These are phyloP conservation scores for Oreochromis aureus DNA, from an alignment of 2,113 vertebrate genomes.

Conservation along the genomic window DNA sequence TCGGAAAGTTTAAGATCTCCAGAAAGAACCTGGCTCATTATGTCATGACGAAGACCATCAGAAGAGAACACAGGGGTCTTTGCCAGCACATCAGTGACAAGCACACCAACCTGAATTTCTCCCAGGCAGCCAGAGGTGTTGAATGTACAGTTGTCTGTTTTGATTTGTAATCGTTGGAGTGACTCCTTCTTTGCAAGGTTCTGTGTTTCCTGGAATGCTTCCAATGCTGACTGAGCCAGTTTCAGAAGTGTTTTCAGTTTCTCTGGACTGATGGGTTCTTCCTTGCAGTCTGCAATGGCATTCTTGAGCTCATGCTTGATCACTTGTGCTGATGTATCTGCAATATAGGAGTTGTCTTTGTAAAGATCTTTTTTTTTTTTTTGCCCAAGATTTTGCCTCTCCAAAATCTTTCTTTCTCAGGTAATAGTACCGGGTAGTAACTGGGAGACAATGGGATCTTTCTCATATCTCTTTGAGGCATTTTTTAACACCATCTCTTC, in stretches of 20 bases:
- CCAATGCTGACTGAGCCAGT: too few relatives aligned
- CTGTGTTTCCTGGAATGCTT: too few relatives aligned
- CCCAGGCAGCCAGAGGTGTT: too few relatives aligned
- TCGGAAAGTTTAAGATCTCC: too few relatives aligned
- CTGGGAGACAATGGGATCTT: slow-evolving; percentile 75
- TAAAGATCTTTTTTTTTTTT: slow-evolving; percentile 47
- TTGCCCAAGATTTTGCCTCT: slow-evolving; percentile 66
- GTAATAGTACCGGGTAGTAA: slow-evolving; percentile 80
- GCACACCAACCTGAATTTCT: too few relatives aligned
- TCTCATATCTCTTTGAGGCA: slow-evolving; percentile 65
- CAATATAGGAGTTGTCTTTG: slow-evolving; percentile 74
- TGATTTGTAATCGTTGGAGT: too few relatives aligned
- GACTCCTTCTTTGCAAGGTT: too few relatives aligned
- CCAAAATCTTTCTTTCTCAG: slow-evolving; percentile 74
- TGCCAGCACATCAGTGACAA: too few relatives aligned
- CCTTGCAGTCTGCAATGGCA: slow-evolving; percentile 26
- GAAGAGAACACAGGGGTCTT: too few relatives aligned
- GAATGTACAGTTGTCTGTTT: too few relatives aligned
- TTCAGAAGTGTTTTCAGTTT: slow-evolving; percentile 21
- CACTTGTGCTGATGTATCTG: slow-evolving; percentile 80
- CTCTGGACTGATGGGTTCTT: background rate
- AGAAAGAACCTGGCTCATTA: too few relatives aligned
- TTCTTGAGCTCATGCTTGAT: slow-evolving; percentile 75
- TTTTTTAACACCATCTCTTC: slow-evolving; percentile 57
- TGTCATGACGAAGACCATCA: too few relatives aligned